A percentile compares a stretch with the other conserved stretches of the same genome.
phyloP scores from a whole-genome alignment of 2,888 invertebrate species.

The Nomada flava region DNA sequence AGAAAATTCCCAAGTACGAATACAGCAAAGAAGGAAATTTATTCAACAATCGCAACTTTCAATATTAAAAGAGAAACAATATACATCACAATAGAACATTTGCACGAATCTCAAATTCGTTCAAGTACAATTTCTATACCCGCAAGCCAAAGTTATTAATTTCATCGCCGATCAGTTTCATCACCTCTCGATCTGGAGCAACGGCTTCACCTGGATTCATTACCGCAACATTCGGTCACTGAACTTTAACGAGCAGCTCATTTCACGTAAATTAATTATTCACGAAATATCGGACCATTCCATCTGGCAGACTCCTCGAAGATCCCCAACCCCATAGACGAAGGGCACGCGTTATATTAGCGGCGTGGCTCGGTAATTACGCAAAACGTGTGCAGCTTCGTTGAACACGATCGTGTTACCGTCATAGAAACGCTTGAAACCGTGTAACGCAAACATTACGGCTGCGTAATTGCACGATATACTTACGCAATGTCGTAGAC shows the following conservation, averaged over 20 bases:
- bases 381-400: conserved; percentile 51
- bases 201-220: neutral
- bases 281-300: neutral
- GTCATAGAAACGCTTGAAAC: conserved; percentile 60
- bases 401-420: conserved; percentile 51
- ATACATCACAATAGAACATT: no score
- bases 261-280: conserved; percentile 18
- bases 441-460: conserved; percentile 63
- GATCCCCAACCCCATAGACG: neutral
- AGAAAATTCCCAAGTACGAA: no score
- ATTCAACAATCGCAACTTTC: no score
- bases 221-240: neutral
- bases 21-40: no score
- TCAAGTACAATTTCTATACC: no score
- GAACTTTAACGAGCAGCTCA: neutral
- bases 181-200: neutral
- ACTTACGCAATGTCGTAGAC: conserved; percentile 46
- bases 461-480: conserved; percentile 62
- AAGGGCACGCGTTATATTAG: conserved; percentile 28
- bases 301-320: conserved; percentile 9
- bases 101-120: no score
- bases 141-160: neutral
- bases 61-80: no score
- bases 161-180: neutral
- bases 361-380: conserved; percentile 39